Evolutionary conservation across 2,113 vertebrate species (phyloP).

Genomic region (Aphyosemion australe): DNA sequence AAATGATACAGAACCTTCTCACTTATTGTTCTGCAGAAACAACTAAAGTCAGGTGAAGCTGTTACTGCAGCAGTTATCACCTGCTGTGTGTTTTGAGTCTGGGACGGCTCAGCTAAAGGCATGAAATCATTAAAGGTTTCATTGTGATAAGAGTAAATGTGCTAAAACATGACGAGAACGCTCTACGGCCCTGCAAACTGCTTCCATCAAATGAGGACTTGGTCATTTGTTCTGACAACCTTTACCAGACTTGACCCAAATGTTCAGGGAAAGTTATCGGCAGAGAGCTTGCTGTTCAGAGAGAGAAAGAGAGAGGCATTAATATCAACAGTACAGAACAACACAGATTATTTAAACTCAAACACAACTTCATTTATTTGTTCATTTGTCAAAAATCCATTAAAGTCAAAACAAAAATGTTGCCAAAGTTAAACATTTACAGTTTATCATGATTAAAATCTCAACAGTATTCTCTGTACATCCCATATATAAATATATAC

Average conservation of each 20-base stretch:
- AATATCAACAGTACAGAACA: slow-evolving; percentile 71
- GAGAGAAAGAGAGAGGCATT: slow-evolving; percentile 81
- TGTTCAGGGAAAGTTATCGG: slow-evolving; percentile 72
- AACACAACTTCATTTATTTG: slow-evolving; percentile 78
- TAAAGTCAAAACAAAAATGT: slow-evolving; percentile 65
- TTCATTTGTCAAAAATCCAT: slow-evolving; percentile 50
- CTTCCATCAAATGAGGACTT: slow-evolving; percentile 43
- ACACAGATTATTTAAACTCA: slow-evolving; percentile 57
- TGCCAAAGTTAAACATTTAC: slow-evolving; percentile 62
- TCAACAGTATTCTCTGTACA: slow-evolving; percentile 37
- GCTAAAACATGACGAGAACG: too few relatives aligned
- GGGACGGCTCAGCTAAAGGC: too few relatives aligned
- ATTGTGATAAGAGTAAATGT: too few relatives aligned
- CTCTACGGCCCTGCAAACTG: slow-evolving; percentile 12
- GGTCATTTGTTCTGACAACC: slow-evolving; percentile 57
- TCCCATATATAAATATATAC: slow-evolving; percentile 37
- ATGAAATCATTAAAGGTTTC: too few relatives aligned
- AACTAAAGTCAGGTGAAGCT: too few relatives aligned
- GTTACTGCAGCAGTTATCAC: too few relatives aligned
- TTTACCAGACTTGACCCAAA: slow-evolving; percentile 81
- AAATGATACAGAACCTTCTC: too few relatives aligned
- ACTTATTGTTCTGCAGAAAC: too few relatives aligned
- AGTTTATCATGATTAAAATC: slow-evolving; percentile 33
- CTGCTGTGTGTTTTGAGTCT: too few relatives aligned
- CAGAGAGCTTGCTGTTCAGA: slow-evolving; percentile 82